Evolutionary conservation across 35 echinoderm and acorn worm species (phyloP).

Genomic region (Ophiothrix spiculata): DNA sequence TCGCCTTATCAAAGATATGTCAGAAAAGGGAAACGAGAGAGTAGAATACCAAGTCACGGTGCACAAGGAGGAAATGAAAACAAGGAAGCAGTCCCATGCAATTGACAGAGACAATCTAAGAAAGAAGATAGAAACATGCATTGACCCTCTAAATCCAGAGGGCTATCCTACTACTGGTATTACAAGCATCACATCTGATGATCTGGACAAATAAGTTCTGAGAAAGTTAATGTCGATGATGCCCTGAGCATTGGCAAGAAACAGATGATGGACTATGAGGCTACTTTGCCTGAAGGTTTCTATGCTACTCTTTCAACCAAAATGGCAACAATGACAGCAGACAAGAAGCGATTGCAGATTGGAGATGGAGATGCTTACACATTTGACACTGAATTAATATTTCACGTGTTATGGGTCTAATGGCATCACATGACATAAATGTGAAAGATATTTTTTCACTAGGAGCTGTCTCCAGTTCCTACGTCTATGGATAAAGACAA

Average conservation of each 20-base stretch:
- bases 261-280: too few species aligned
- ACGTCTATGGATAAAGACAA: background rate
- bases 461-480: background rate
- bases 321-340: background rate
- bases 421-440: background rate
- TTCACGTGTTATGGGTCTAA: background rate
- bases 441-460: background rate
- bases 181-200: too few species aligned
- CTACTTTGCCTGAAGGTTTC: background rate
- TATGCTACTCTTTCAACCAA: background rate
- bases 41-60: background rate
- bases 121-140: constrained; percentile 41
- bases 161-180: constrained; percentile 33
- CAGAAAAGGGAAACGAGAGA: too few species aligned
- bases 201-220: too few species aligned
- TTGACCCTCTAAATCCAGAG: constrained; percentile 26
- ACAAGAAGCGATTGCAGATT: background rate
- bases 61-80: constrained; percentile 20
- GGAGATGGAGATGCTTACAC: background rate
- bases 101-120: constrained; percentile 22
- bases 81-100: too few species aligned
- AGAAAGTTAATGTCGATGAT: too few species aligned
- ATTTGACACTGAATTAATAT: background rate
- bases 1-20: constrained; percentile 2
- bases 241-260: too few species aligned